phyloP scores from a whole-genome alignment of 2,888 invertebrate genomes.

The Platycheirus rosarum region DNA sequence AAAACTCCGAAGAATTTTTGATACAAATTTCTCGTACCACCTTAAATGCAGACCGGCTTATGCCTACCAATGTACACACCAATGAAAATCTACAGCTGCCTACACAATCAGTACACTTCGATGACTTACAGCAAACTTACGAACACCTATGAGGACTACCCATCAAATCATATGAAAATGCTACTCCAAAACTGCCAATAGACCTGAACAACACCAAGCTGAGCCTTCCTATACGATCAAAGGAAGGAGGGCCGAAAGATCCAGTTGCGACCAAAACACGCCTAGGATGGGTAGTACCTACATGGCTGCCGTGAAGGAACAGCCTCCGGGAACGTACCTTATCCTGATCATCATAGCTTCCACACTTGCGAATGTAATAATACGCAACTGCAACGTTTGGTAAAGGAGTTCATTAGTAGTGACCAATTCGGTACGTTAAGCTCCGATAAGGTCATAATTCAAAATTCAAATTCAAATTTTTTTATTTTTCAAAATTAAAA shows the following conservation, averaged over 20 bases:
- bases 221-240: too few relatives aligned
- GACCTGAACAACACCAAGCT: conserved; percentile 1
- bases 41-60: too few relatives aligned
- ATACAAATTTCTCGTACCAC: too few relatives aligned
- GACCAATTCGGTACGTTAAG: not conserved
- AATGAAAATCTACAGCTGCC: too few relatives aligned
- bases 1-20: not conserved
- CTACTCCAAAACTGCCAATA: not conserved
- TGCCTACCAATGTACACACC: too few relatives aligned
- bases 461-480: too few relatives aligned
- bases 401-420: not conserved
- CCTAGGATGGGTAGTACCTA: not conserved
- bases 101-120: not conserved
- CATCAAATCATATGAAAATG: not conserved
- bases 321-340: too few relatives aligned
- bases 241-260: too few relatives aligned
- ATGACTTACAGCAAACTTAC: not conserved
- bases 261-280: too few relatives aligned
- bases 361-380: not conserved
- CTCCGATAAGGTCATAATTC: not conserved
- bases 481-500: too few relatives aligned
- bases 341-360: too few relatives aligned
- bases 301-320: not conserved
- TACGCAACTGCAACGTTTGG: not conserved
- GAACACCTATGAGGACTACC: not conserved